Evolutionary conservation across 2,797 vertebrate genomes (phyloP), one percentile per base, ranked within the genome.

Genomic region (Nothura maculosa): DNA sequence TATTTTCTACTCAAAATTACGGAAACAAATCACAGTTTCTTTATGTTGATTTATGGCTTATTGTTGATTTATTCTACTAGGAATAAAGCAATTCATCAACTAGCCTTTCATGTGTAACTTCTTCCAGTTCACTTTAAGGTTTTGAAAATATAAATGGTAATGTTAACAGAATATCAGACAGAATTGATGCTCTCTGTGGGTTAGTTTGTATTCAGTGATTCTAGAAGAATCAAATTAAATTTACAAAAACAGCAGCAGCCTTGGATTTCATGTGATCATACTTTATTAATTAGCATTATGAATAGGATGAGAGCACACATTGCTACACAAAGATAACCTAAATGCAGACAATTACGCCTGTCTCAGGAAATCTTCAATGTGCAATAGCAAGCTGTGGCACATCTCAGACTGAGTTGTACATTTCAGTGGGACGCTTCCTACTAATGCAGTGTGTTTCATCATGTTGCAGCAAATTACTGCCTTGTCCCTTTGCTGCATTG

Each of bases 181-280:
- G 62, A 80, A 54, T 10, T 60, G 22, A 42, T 16, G 50, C 11
- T 36, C 14, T 80, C 72, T n/a, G 16, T 81, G n/a, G 6, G 21
- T 89, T 78, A 52, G n/a, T 69, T 91, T 75, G 9, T 18, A 48
- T 87, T 81, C 77, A 63, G 13, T 78, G 67, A 36, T 85, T 70
- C 45, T 81, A n/a, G n/a, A 72, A 5, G 55, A 93, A 74, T 70
- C 60, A 45, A 89, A 87, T 72, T 89, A 78, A 83, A 81, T 83
- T 78, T 93, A 17, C 66, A 83, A 81, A 92, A 74, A 16, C 36
- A 47, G 14, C 42, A 81, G 32, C 25, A 17, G 1, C 11, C 13
- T 38, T 61, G 16, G 21, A 58, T 80, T 81, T 17, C 42, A 60
- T 83, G 87, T 85, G 54, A 64, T 78, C 62, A 60, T 89, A 19